Conservation (phyloP, 2,797 vertebrate genomes). For the Brachyrhaphis roseni region DNA sequence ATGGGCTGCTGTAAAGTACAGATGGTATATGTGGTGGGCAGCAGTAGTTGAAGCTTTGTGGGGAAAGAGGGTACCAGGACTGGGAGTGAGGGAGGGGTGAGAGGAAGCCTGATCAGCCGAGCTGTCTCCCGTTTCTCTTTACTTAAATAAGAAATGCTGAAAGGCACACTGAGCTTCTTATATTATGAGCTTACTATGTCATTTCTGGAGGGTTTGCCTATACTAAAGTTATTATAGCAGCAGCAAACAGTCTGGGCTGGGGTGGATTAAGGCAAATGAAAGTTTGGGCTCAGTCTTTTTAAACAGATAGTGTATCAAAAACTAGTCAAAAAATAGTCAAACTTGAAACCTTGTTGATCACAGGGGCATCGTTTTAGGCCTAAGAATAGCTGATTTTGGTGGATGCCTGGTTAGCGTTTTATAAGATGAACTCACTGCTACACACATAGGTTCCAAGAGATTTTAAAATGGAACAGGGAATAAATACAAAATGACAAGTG, state of each 20-base stretch:
- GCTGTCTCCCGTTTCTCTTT: conserved; percentile 31
- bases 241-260: not conserved
- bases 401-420: not conserved
- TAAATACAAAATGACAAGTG: not conserved
- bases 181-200: conserved; percentile 22
- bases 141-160: conserved; percentile 33
- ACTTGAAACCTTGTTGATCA: not conserved
- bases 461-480: not conserved
- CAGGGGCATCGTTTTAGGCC: not conserved
- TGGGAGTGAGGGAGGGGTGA: too few species aligned
- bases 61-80: not conserved
- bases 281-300: not conserved
- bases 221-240: conserved; percentile 10
- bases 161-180: conserved; percentile 20
- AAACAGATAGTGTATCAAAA: conserved; percentile 13
- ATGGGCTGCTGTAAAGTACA: conserved; percentile 2
- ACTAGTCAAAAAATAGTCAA: not conserved
- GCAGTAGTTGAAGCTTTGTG: conserved; percentile 16
- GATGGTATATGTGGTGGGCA: conserved; percentile 18
- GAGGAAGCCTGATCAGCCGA: conserved; percentile 15
- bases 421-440: not conserved
- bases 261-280: conserved; percentile 20
- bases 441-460: not conserved
- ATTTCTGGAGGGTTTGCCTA: conserved; percentile 31
- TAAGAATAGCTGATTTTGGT: not conserved